Base-by-base conservation (phyloP, 92 coral and sea anemone genomes). In the Anthopleura xanthogrammica region DNA sequence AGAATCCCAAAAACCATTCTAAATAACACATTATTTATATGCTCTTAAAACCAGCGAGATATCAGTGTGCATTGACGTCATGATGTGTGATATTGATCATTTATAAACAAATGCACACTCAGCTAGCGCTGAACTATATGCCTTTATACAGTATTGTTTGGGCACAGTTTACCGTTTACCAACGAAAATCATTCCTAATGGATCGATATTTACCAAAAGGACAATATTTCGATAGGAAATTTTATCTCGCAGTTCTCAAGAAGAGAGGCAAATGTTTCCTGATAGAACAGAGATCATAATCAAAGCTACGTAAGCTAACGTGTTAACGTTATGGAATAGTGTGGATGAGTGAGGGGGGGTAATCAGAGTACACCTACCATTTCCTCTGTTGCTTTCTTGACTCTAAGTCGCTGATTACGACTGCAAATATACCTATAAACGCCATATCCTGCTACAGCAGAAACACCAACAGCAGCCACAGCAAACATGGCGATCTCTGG, bases 381-480 rank as follows among this genome's bases (percentile, higher is more conserved):
- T 24, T 81, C 77, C 66, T 90, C 91, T 12, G 88, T 71, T 9
- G 89, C 89, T 48, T 87, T 79, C 40, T 83, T 87, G 58, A 77
- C 58, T 75, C 75, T 79, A 66, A 55, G 79, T 13, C 85, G 83
- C 16, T 77, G 20, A 36, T 90, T 89, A 41, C 74, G 76, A 5
- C 60, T 81, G 7, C 79, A 76, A 0, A 87, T 79, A 52, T 83
- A 83, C 77, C 60, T 90, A 81, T 90, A 90, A 73, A 90, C 52
- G 22, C 93, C 91, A 78, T 90, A 90, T 14, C 93, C 93, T 52
- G 82, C 86, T 7, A 84, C 55, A 39, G 76, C 92, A 20, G 92
- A 89, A 41, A 75, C 41, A 36, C 92, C 92, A 58, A 86, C 65
- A 52, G 90, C 89, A 78, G 89, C 87, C 74, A 89, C 72, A 9